Base-by-base conservation (phyloP, 2,888 invertebrate genomes). In the Chrysina gloriosa region DNA sequence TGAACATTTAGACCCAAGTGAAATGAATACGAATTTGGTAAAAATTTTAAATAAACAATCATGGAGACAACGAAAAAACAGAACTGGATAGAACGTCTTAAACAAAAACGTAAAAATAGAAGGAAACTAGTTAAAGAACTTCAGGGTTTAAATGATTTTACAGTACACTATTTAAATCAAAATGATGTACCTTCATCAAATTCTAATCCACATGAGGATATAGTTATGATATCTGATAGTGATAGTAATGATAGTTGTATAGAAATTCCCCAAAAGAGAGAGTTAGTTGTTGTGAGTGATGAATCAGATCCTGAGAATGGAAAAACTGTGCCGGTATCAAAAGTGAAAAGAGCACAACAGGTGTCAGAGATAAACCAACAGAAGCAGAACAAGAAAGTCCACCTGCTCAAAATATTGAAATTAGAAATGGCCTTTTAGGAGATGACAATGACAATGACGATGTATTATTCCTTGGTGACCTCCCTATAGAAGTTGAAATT, bases 381-480 rank as follows among this genome's bases (percentile, higher is more conserved):
- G 36, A 21, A 36, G 4, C 23, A 3, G 6, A n/a, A 23, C 3
- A 25, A n/a, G 11, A 25, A 11, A 48, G 14, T 23, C 6, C 11
- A 11, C n/a, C 9, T n/a, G 11, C n/a, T 2, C 25, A 23, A 25
- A 3, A n/a, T n/a, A n/a, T n/a, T n/a, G n/a, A n/a, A n/a, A n/a
- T n/a, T n/a, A n/a, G n/a, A n/a, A n/a, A n/a, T n/a, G n/a, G n/a
- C n/a, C n/a, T n/a, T 9, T 50, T 7, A 9, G 21, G 21, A 21
- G 23, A 21, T 47, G 23, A n/a, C 25, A 68, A 65, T 58, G 65
- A 70, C 19, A 75, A 70, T 63, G 75, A 74, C 65, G 74, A 73
- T 61, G 76, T 80, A 9, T 76, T 80, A 68, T 77, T 76, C 72
- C 69, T 80, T 50, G 78, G 77, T 67, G 76, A 78, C 5, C 73